Percentiles rank a stretch among this genome's conserved stretches.
Conservation (phyloP, 2,888 invertebrate genomes). For the Listrodromus nycthemerus region DNA sequence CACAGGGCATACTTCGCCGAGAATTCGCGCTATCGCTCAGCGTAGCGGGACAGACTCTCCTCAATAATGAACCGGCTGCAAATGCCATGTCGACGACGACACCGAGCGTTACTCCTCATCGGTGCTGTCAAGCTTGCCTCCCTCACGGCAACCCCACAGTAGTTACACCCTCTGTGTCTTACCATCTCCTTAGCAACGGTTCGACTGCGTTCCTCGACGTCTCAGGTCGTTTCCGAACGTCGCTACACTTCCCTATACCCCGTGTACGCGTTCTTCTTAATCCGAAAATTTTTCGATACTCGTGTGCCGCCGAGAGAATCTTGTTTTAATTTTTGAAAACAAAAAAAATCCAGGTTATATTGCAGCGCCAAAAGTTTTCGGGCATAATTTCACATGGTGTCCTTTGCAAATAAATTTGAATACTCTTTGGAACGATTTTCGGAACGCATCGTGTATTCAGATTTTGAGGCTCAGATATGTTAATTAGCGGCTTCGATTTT, state of each 20-base stretch:
- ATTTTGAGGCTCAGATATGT: too few species aligned
- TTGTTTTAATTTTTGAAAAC: background rate
- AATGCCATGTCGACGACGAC: slow-evolving; percentile 66
- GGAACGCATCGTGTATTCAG: too few species aligned
- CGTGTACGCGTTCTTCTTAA: background rate
- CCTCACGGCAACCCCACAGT: slow-evolving; percentile 71
- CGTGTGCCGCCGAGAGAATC: slow-evolving; percentile 19
- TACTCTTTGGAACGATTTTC: too few species aligned
- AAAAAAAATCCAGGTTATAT: too few species aligned
- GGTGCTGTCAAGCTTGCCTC: slow-evolving; percentile 55
- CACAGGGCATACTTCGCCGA: slow-evolving; percentile 20
- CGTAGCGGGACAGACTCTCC: slow-evolving; percentile 60
- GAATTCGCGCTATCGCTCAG: slow-evolving; percentile 28
- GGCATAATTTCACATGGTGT: too few species aligned
- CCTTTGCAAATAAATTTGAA: too few species aligned
- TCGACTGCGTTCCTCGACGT: slow-evolving; percentile 58
- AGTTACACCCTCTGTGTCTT: slow-evolving; percentile 79
- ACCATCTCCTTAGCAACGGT: slow-evolving; percentile 76
- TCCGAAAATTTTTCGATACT: background rate
- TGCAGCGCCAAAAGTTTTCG: too few species aligned
- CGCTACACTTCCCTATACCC: background rate
- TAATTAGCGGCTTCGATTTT: too few species aligned
- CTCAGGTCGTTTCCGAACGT: slow-evolving; percentile 55
- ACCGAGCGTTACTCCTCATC: slow-evolving; percentile 53
- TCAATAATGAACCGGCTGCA: slow-evolving; percentile 76